Base-by-base conservation (phyloP, 37 sponge, comb jelly and placozoan genomes). In the Aplysina aerophoba region DNA sequence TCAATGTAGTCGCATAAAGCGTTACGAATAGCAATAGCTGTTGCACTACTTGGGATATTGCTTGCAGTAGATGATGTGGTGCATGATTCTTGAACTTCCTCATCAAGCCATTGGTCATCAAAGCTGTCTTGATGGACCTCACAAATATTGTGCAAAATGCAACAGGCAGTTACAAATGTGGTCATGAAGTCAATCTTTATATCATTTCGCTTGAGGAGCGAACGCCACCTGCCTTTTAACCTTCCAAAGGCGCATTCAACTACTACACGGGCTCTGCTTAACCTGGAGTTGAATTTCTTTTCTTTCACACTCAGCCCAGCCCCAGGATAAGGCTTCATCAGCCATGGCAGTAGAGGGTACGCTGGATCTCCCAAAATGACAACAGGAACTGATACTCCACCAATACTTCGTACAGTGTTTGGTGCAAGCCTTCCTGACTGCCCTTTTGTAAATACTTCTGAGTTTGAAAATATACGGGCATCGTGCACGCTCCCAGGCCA, bases 61-160 rank as follows among this genome's bases (percentile, higher is more conserved):
- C 2, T 62, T 4, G 63, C 25, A 14, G 12, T 11, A 27, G 63
- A 62, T 25, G 25, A 4, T 22, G 63, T 11, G 17, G 15, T 15
- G 8, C 50, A 44, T 2, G 63, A 62, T 25, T 2, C n/a, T 4
- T 25, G 27, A 13, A 62, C 63, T 62, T 62, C 63, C 2, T 62
- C 63, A 11, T 62, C 63, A 27, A 62, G 63, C 63, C 63, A 62
- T 11, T 62, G 63, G 4, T 62, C 63, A 62, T 62, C 27, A 25
- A 62, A 62, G 12, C 63, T 62, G 63, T 62, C 63, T 25, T 62
- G 63, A 14, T 62, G 63, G 11, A 62, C 63, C 63, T 62, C 63
- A 62, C 63, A 62, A n/a, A n/a, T n/a, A n/a, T n/a, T 25, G 27
- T 62, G 63, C 63, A 62, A 62, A 27, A 62, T 62, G 63, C 63